Evolutionary conservation across 2,888 invertebrate species (phyloP), one percentile per base, ranked within the genome.

Genomic region (Amiota minor): DNA sequence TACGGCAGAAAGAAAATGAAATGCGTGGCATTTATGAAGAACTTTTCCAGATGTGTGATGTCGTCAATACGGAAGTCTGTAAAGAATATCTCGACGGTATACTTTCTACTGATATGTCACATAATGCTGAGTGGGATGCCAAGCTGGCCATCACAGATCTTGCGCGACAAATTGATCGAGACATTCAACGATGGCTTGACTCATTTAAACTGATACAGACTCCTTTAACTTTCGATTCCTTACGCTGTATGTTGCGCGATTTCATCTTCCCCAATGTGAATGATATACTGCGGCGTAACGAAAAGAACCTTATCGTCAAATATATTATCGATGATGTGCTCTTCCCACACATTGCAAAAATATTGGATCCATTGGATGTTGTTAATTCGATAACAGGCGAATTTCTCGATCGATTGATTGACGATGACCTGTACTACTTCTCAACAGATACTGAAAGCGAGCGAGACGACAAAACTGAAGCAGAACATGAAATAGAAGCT

Each of bases 11-110:
- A 68, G 96, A 97, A 86, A 92, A 94, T 77, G 91, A 93, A 72
- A 90, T 94, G 55, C 90, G 95, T 9, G 88, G 92, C 9, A 94
- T 96, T 83, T 94, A 95, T 78, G 95, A 96, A 79, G 94, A 96
- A 88, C 93, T 96, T 86, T 96, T 95, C 86, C 93, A 93, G 87
- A 93, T 94, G 90, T 91, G 91, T 20, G 77, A 82, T 56, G 45
- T 79, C 14, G 76, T 81, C 1, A 83, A 86, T 59, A 92, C 92
- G 82, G 91, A 92, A 56, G 91, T 92, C 0, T 92, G 93, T 0
- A 92, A 93, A 74, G 87, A 91, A 8, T 94, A 93, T 84, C 89
- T 95, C 56, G 91, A 93, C 79, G 92, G 92, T 77, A 91, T 94
- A 10, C 91, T 94, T 12, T 90, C 91, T 8, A 92, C 92, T 74